These are phyloP conservation scores for Perizoma flavofasciatum DNA, from an alignment of 2,888 invertebrate species.

Conservation along the genomic window DNA sequence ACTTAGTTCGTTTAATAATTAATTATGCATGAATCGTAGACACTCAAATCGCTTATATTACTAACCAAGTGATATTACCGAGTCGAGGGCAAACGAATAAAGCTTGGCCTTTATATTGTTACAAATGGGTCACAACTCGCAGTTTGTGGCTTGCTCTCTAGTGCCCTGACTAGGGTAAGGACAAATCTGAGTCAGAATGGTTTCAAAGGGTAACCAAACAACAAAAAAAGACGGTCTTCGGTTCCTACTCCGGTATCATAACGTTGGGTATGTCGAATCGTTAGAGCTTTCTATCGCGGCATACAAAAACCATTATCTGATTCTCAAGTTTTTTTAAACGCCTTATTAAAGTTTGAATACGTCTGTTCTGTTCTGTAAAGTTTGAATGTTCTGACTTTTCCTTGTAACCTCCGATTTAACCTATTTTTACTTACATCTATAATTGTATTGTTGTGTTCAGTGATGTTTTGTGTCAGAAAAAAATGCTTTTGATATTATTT, in stretches of 20 bases:
- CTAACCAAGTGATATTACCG: slow-evolving; percentile 26
- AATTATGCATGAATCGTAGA: slow-evolving; percentile 25
- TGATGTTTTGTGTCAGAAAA: slow-evolving; percentile 7
- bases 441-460: not conserved
- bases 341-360: too few relatives aligned
- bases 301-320: too few relatives aligned
- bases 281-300: too few relatives aligned
- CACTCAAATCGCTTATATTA: slow-evolving; percentile 30
- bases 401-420: too few relatives aligned
- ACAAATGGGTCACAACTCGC: slow-evolving; percentile 33
- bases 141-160: slow-evolving; percentile 27
- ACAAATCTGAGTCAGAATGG: slow-evolving; percentile 5
- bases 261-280: too few relatives aligned
- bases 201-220: not conserved
- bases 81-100: slow-evolving; percentile 35
- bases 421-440: too few relatives aligned
- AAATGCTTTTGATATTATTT: slow-evolving; percentile 11
- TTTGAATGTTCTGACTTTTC: too few relatives aligned
- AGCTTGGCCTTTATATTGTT: slow-evolving; percentile 40
- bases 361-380: too few relatives aligned
- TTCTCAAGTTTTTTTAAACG: too few relatives aligned
- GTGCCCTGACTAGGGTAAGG: slow-evolving; percentile 3
- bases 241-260: not conserved
- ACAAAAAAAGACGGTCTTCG: not conserved
- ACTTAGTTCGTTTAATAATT: slow-evolving; percentile 2